Evolutionary conservation across 2,113 vertebrate species (phyloP), one percentile per base, ranked within the genome.

Genomic region (Hystrix brachyura): DNA sequence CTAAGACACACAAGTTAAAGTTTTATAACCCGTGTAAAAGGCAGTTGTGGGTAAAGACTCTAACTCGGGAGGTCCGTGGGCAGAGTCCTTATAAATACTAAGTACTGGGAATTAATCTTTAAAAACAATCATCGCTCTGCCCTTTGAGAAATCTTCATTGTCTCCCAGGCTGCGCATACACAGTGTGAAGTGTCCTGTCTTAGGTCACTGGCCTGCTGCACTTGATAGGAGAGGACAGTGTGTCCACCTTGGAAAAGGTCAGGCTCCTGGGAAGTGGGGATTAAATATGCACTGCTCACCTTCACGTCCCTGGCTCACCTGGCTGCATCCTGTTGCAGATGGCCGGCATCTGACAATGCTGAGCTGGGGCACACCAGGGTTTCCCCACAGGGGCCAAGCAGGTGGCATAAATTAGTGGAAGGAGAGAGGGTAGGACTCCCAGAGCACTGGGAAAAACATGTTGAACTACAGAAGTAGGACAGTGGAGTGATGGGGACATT

Each of bases 401-500:
- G 17, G 46, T 15, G 11, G 34, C 43, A 0, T 59, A 18, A 48
- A 74, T 18, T 38, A 84, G 11, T 3, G 7, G 34, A 55, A 46
- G 67, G 48, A 85, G 38, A 17, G 15, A 23, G 18, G 3, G 2
- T 11, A 43, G 59, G 43, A 62, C 48, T 32, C 57, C 18, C 32
- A 59, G 60, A 8, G 27, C 15, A 14, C 19, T 7, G 8, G 17
- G 74, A 43, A 95, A 79, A 55, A 59, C 5, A 7, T 25, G 60
- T 38, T 38, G 38, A 38, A 38, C 38, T 38, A 38, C 38, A 38
- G 18, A 43, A n/a, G 25, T 48, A 18, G 79, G 11, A 89, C 80
- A 82, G 34, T 57, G 9, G 10, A 0, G 4, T 15, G 48, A 5
- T n/a, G 0, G 3, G 14, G 13, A 4, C 0, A 0, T 19, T 48